Conservation (phyloP, 1,140 invertebrate genomes). For the Ridgeia piscesae region DNA sequence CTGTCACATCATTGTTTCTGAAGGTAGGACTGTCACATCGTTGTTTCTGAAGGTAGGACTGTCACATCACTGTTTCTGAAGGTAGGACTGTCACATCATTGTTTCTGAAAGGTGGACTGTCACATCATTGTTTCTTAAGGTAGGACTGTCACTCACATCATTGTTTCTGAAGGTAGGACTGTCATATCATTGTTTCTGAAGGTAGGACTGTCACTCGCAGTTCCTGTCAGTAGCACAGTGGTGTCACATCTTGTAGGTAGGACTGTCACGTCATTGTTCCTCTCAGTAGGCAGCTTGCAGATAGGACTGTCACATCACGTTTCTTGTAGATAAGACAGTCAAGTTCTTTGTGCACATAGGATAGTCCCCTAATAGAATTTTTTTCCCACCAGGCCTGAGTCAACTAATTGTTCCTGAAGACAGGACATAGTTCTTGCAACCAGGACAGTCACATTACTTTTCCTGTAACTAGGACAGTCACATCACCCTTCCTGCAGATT, state of each 20-base stretch:
- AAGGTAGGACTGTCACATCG: neutral
- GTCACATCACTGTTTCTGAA: neutral
- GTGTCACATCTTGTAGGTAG: neutral
- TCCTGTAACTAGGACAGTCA: neutral
- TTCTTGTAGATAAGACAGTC: neutral
- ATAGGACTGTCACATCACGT: neutral
- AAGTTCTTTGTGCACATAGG: neutral
- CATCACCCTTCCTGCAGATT: neutral
- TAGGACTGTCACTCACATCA: neutral
- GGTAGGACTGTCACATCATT: neutral
- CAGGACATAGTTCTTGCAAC: neutral
- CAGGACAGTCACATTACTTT: neutral
- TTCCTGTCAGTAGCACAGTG: too few species aligned
- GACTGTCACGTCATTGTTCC: neutral
- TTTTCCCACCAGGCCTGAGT: neutral
- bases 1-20: neutral
- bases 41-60: neutral
- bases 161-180: neutral
- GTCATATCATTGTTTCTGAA: neutral
- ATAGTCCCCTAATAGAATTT: neutral
- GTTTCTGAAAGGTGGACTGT: neutral
- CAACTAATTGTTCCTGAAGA: neutral
- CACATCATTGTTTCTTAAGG: neutral
- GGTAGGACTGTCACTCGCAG: neutral
- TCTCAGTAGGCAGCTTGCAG: too few species aligned